A percentile compares a stretch with the other conserved stretches of the same genome.
Evolutionary conservation across 2,113 vertebrate genomes (phyloP).

Genomic region (Emydura subglobosa): DNA sequence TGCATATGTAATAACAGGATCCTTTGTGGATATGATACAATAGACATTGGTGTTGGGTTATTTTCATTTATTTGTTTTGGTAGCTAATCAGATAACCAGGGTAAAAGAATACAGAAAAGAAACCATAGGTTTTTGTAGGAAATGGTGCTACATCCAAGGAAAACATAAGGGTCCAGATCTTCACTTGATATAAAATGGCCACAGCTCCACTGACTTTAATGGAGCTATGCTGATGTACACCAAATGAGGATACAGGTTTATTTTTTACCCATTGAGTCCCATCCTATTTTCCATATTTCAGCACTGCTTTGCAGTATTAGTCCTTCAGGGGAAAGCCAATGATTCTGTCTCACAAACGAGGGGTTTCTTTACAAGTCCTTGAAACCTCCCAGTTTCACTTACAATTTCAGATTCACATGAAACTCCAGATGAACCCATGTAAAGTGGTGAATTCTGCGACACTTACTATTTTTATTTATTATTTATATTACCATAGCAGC

Average conservation of each 20-base stretch:
- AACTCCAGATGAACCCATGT: conserved; percentile 19
- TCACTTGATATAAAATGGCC: neutral
- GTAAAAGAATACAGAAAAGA: conserved; percentile 55
- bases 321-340: neutral
- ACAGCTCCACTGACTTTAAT: neutral
- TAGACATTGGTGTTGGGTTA: conserved; percentile 67
- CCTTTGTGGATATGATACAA: conserved; percentile 65
- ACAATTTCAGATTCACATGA: conserved; percentile 7
- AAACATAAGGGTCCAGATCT: conserved; percentile 15
- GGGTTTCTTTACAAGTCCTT: conserved; percentile 1
- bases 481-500: neutral
- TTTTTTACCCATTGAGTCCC: neutral
- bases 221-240: neutral
- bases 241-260: neutral
- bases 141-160: neutral
- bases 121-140: conserved; percentile 44
- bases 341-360: neutral
- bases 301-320: conserved; percentile 2
- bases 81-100: conserved; percentile 64
- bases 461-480: neutral
- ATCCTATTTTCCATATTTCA: neutral
- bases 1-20: conserved; percentile 77
- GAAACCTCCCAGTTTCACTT: neutral
- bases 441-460: neutral
- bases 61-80: conserved; percentile 76